Evolutionary conservation across 2,113 vertebrate species (phyloP).

Genomic region (Melanocharis versteri): DNA sequence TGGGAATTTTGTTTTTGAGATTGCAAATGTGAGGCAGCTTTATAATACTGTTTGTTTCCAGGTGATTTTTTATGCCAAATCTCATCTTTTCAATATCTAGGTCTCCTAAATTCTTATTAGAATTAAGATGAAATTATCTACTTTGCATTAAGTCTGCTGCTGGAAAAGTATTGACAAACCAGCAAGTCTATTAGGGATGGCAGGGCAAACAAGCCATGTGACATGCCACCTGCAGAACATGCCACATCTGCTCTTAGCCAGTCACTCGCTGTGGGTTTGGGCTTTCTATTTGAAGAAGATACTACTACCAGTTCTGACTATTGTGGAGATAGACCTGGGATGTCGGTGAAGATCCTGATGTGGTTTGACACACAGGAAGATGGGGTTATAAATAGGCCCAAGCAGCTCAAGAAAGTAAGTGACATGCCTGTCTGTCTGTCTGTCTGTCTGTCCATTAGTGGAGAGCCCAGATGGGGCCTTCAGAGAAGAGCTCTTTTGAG

Average conservation of each 20-base stretch:
- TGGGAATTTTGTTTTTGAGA: neutral
- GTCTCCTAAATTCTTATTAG: neutral
- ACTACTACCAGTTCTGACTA: neutral
- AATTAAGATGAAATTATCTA: neutral
- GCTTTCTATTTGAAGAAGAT: neutral
- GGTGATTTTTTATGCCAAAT: neutral
- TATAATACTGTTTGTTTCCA: neutral
- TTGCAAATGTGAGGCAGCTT: neutral
- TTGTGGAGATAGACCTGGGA: neutral
- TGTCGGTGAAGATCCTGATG: neutral
- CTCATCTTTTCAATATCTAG: neutral
- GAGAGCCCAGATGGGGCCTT: neutral
- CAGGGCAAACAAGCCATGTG: neutral
- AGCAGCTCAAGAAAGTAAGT: neutral
- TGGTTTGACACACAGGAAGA: neutral
- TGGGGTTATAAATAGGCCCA: neutral
- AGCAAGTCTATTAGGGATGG: neutral
- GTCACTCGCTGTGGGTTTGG: neutral
- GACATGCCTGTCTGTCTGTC: neutral
- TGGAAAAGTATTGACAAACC: neutral
- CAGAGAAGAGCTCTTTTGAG: neutral
- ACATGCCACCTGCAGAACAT: rapidly evolving
- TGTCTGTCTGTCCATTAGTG: neutral
- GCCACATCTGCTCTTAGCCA: neutral
- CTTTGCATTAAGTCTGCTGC: neutral